These are phyloP conservation scores for Labroides dimidiatus DNA, from an alignment of 2,797 vertebrate species.

Conservation along the genomic window DNA sequence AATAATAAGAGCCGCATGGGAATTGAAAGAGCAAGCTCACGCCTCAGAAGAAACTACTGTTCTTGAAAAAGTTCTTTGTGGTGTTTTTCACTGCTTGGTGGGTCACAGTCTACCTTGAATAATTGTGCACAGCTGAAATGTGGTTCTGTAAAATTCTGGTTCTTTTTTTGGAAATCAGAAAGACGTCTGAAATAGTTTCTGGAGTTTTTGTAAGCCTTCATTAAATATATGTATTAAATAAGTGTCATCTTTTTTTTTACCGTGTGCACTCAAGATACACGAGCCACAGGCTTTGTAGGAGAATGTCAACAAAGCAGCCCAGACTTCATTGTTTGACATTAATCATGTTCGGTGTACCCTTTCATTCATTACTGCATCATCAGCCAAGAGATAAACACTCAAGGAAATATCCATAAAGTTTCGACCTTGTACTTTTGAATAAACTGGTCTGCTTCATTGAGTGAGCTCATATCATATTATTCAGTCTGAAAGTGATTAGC, in stretches of 20 bases:
- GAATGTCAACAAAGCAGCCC: constrained; percentile 23
- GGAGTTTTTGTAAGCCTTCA: neutral
- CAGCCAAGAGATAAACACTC: constrained; percentile 43
- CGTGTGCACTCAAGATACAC: constrained; percentile 12
- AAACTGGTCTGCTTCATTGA: constrained; percentile 31
- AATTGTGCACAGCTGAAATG: too few relatives aligned
- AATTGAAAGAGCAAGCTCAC: too few relatives aligned
- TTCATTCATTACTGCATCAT: constrained; percentile 36
- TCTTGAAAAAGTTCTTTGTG: too few relatives aligned
- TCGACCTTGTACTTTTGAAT: constrained; percentile 55
- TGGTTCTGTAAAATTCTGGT: too few relatives aligned
- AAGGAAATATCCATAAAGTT: constrained; percentile 38
- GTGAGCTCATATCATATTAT: constrained; percentile 45
- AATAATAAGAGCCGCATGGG: too few relatives aligned
- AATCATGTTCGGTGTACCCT: constrained; percentile 23
- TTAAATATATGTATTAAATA: too few relatives aligned
- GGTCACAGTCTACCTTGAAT: too few relatives aligned
- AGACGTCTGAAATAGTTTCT: neutral
- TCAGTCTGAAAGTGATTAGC: constrained; percentile 58
- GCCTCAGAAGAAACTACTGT: too few relatives aligned
- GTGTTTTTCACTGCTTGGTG: too few relatives aligned
- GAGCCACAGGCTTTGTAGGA: constrained; percentile 9
- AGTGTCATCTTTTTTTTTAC: constrained; percentile 8
- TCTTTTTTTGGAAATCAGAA: too few relatives aligned
- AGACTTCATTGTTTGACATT: constrained; percentile 35